Base-by-base conservation (phyloP, 1,140 invertebrate genomes). In the Drosophila watanabei region DNA sequence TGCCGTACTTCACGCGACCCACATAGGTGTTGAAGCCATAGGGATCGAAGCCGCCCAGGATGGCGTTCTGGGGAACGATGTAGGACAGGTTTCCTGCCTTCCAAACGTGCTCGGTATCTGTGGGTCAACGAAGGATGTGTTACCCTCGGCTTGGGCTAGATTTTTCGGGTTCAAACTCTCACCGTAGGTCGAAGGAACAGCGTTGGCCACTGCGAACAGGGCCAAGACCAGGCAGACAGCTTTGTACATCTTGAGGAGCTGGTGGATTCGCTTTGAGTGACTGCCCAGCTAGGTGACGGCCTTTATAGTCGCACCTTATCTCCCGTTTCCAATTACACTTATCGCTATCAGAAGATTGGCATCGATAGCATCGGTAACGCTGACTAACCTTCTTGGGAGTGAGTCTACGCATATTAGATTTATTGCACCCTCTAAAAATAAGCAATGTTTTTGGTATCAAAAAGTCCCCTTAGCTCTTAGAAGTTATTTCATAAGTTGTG, bases 11-110 rank as follows among this genome's bases (percentile, higher is more conserved):
- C 0, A 76, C 51, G 13, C 76, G 76, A 30, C 80, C 80, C 33
- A 79, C 71, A 35, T 82, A 83, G 45, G 69, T 73, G 20, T 63
- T 75, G 30, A 56, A 76, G 4, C 80, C 80, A 43, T 66, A 58
- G n/a, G 64, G 51, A 79, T 83, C 80, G 7, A 79, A 46, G 35
- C 81, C 81, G 13, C 75, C 76, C 18, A 79, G 10, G 14, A 83
- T 13, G 20, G 75, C 75, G 30, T 66, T 49, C 3, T 18, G 49
- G 9, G 81, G 80, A 16, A 84, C 45, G 10, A 39, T 45, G 37
- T 68, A 75, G 2, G 75, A 83, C 6, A 79, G 49, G 41, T 83
- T 79, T 2, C 75, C 81, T 0, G 63, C 49, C 20, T 20, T 57
- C 81, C 81, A 83, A 13, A 69, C 48, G 39, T 83, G 49, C 35